These are phyloP conservation scores for Danaus chrysippus DNA, from an alignment of 2,888 invertebrate genomes.

Conservation along the genomic window DNA sequence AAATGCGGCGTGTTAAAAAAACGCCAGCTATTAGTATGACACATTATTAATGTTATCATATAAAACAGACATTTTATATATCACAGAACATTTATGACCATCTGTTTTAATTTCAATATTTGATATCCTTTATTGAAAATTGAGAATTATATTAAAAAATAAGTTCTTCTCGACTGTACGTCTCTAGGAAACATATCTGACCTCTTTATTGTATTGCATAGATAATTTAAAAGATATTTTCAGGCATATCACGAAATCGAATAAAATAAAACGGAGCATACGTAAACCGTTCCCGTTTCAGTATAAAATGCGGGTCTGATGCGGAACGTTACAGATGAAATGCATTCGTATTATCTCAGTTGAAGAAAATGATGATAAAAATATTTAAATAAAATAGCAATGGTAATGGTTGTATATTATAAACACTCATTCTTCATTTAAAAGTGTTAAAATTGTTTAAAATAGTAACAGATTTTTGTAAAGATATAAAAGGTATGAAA, in stretches of 20 bases:
- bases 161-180: no score
- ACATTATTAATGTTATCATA: background rate
- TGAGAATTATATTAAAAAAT: no score
- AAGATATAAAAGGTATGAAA: no score
- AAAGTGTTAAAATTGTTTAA: slow-evolving; percentile 5
- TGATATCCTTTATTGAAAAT: no score
- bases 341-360: slow-evolving; percentile 14
- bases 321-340: slow-evolving; percentile 16
- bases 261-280: slow-evolving; percentile 12
- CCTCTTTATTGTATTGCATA: slow-evolving; percentile 5
- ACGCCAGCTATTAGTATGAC: background rate
- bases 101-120: no score
- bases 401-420: slow-evolving; percentile 13
- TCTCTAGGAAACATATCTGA: background rate
- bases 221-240: slow-evolving; percentile 5
- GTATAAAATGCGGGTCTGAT: slow-evolving; percentile 19
- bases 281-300: slow-evolving; percentile 34
- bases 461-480: no score
- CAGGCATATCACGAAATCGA: slow-evolving; percentile 15
- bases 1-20: slow-evolving; percentile 28
- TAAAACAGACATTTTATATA: no score
- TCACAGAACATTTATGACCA: no score
- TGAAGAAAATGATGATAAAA: slow-evolving; percentile 17
- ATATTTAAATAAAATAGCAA: slow-evolving; percentile 16
- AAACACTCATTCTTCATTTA: slow-evolving; percentile 8